These are phyloP conservation scores for Tipula helvola DNA, from an alignment of 2,888 invertebrate genomes.

Conservation along the genomic window DNA sequence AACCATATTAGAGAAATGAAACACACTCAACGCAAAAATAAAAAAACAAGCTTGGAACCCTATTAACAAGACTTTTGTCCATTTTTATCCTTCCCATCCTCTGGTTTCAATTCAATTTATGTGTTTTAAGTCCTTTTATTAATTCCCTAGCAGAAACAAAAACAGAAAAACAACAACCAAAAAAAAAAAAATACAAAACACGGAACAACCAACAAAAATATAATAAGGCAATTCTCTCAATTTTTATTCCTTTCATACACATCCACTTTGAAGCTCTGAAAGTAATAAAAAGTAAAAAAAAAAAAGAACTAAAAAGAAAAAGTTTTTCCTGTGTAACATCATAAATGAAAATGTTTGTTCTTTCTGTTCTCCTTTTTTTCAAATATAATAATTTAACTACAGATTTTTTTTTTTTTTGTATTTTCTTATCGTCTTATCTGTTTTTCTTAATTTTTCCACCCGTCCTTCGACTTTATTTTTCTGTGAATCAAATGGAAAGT, in stretches of 20 bases:
- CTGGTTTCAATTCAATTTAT: background rate
- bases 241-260: background rate
- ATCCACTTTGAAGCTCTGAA: background rate
- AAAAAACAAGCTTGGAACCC: background rate
- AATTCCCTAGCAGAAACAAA: background rate
- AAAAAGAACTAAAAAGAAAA: background rate
- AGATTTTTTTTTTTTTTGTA: background rate
- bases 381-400: background rate
- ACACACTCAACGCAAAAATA: background rate
- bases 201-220: background rate
- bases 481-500: background rate
- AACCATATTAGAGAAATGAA: background rate
- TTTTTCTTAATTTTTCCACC: background rate
- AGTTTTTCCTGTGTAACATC: background rate
- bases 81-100: background rate
- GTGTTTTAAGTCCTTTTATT: conserved; percentile 4
- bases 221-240: background rate
- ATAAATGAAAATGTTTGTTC: background rate
- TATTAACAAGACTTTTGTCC: background rate
- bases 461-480: background rate
- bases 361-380: background rate
- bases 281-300: background rate
- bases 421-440: background rate
- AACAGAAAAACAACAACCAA: background rate
- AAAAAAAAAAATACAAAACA: background rate